These are phyloP conservation scores for Pseudochromis fuscus DNA, from an alignment of 2,797 vertebrate species.

Conservation along the genomic window DNA sequence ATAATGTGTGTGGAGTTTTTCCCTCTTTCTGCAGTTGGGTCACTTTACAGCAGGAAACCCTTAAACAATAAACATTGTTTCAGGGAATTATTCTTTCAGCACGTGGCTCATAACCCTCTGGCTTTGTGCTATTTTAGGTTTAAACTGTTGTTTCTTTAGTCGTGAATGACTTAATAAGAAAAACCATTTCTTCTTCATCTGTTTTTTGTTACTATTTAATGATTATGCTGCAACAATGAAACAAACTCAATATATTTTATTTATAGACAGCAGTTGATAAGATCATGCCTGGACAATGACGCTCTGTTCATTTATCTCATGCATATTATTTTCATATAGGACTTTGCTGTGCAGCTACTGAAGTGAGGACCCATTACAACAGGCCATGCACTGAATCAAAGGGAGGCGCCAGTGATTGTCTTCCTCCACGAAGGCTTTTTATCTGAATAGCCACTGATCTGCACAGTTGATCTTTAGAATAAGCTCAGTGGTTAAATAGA, in stretches of 20 bases:
- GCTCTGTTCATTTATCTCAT: too few relatives aligned
- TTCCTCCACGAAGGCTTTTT: slow-evolving; percentile 20
- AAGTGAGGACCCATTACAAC: slow-evolving; percentile 2
- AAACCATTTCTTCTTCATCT: neutral
- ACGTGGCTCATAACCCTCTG: neutral
- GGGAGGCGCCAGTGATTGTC: slow-evolving; percentile 3
- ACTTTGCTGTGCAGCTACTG: neutral
- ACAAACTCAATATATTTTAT: neutral
- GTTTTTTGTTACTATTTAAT: neutral
- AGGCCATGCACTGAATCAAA: slow-evolving; percentile 24
- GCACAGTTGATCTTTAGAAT: slow-evolving; percentile 37
- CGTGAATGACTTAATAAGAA: slow-evolving; percentile 1
- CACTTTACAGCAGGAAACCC: neutral
- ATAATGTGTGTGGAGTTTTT: neutral
- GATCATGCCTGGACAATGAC: neutral
- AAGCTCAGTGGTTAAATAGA: slow-evolving; percentile 12
- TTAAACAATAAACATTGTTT: slow-evolving; percentile 28
- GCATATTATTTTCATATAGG: too few relatives aligned
- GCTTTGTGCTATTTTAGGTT: slow-evolving; percentile 25
- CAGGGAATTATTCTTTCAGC: slow-evolving; percentile 12
- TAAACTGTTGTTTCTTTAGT: neutral
- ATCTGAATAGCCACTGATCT: slow-evolving; percentile 37
- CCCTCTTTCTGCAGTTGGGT: neutral
- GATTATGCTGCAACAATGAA: neutral
- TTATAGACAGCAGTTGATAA: too few relatives aligned